A percentile compares a stretch with the other conserved stretches of the same genome.
Evolutionary conservation across 2,113 vertebrate species (phyloP).

Genomic region (Xiphophorus hellerii): DNA sequence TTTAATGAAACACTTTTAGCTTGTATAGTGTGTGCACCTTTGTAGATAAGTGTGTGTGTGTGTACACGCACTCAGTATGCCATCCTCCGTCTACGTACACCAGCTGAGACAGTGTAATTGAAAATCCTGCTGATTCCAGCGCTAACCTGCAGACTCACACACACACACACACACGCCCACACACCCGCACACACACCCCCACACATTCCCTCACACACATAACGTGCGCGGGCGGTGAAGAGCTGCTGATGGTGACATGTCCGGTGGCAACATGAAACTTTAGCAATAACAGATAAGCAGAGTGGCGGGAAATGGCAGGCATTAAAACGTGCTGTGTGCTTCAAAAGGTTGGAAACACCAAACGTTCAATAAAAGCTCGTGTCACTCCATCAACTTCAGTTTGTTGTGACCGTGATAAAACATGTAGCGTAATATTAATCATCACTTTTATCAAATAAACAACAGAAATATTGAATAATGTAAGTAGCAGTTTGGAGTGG

Average conservation of each 20-base stretch:
- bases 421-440: too few species aligned
- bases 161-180: too few species aligned
- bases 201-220: background rate
- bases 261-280: conserved; percentile 43
- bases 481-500: too few species aligned
- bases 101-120: conserved; percentile 64
- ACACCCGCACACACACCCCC: background rate
- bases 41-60: background rate
- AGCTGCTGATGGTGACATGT: conserved; percentile 19
- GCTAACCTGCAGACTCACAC: conserved; percentile 19
- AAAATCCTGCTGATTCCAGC: conserved; percentile 67
- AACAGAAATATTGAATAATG: background rate
- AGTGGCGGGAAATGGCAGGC: conserved; percentile 37
- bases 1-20: conserved; percentile 64
- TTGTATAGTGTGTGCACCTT: conserved; percentile 17
- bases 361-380: conserved; percentile 26
- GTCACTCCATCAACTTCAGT: conserved; percentile 23
- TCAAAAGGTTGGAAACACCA: conserved; percentile 23
- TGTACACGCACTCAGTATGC: conserved; percentile 29
- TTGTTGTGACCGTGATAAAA: conserved; percentile 1
- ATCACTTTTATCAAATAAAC: background rate
- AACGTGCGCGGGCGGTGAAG: conserved; percentile 16
- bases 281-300: conserved; percentile 15
- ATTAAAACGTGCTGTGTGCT: conserved; percentile 22
- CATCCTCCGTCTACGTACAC: conserved; percentile 32